These are phyloP conservation scores for Spisula solida DNA, from an alignment of 2,888 invertebrate genomes.

Conservation along the genomic window DNA sequence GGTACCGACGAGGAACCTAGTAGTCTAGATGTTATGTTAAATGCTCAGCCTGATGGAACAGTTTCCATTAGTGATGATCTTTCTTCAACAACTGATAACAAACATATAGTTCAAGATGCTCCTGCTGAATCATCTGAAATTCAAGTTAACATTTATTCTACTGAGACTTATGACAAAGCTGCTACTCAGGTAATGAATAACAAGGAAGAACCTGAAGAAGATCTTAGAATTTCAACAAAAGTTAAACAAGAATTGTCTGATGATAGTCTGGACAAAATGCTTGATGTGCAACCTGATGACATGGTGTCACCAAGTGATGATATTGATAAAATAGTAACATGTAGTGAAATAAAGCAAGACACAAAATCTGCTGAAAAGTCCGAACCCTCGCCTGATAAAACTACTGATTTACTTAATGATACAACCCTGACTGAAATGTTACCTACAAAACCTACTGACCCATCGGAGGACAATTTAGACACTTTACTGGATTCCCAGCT, in stretches of 20 bases:
- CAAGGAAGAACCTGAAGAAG: neutral
- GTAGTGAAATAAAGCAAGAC: neutral
- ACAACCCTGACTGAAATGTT: neutral
- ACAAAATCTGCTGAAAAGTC: neutral
- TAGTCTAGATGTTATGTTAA: slow-evolving; percentile 31
- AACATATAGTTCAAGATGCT: neutral
- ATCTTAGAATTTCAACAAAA: neutral
- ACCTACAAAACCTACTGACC: neutral
- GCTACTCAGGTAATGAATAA: neutral
- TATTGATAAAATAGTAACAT: neutral
- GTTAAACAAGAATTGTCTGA: neutral
- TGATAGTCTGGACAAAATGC: slow-evolving; percentile 17
- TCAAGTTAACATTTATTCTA: neutral
- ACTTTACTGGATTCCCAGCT: neutral
- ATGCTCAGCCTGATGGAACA: neutral
- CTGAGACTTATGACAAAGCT: neutral
- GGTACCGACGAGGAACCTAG: neutral
- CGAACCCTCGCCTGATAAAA: neutral
- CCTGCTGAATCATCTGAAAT: neutral
- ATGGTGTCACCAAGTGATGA: neutral
- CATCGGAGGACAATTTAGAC: neutral
- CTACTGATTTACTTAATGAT: neutral
- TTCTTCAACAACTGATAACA: slow-evolving; percentile 37
- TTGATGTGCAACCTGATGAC: slow-evolving; percentile 34
- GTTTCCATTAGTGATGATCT: neutral